Evolutionary conservation across 2,888 invertebrate genomes (phyloP), one percentile per base, ranked within the genome.

Genomic region (Rapana venosa): DNA sequence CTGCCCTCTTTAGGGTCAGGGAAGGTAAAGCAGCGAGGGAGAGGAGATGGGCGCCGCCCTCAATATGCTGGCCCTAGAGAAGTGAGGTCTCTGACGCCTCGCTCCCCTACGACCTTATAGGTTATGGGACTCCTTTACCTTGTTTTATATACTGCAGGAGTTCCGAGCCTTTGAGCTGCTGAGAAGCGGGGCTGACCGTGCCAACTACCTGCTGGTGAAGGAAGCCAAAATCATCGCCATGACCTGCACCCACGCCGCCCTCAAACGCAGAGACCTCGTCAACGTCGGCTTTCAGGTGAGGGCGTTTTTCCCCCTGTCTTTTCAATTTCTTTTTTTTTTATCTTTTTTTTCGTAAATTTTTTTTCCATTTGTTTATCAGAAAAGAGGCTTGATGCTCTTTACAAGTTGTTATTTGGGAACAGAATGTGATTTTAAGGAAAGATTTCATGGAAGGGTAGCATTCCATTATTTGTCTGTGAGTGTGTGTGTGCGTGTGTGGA

Each of bases 201-300:
- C 99, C 0, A 98, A 99, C 95, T 99, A 99, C 96, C 97, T 99
- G 90, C 97, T 99, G 88, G 99, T 99, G 0, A 99, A 99, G 95
- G 99, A 99, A 96, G 99, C 99, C 0, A 99, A 99, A 97, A 99
- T 99, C 90, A 99, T 99, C 93, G 99, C 99, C 0, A 99, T 99
- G 99, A 99, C 99, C 0, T 99, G 99, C 97, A 99, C 99, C 0
- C 99, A 99, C 96, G 99, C 99, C 0, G 99, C 99, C 0, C 97
- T 99, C 22, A 99, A 99, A 95, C 97, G 99, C 58, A 98, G 98
- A 88, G 99, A 99, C 96, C 97, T 99, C 6, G 99, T 99, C 0
- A 98, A 98, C 95, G 97, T 99, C 96, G 98, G 98, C 26, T 96
- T 96, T 97, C 96, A 96, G 97, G 96, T 96, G 93, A 15, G 61